phyloP scores from a whole-genome alignment of 2,797 vertebrate genomes.

The Enteromius radiatus region DNA sequence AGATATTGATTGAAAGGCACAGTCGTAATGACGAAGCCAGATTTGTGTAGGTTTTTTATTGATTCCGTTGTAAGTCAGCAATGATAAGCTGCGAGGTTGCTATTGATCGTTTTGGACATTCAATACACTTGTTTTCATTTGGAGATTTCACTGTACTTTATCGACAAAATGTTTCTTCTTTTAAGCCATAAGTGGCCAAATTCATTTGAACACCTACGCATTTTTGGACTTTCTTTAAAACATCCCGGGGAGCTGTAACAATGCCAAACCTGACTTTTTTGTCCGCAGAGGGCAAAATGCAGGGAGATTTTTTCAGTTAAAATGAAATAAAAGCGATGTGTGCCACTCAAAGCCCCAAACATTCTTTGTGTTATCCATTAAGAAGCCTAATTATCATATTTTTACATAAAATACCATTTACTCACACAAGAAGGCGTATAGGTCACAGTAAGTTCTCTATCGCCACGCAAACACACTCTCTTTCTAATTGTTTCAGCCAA shows the following conservation, averaged over 20 bases:
- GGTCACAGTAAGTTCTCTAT: slow-evolving; percentile 56
- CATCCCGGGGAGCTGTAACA: slow-evolving; percentile 43
- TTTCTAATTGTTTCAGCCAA: slow-evolving; percentile 85
- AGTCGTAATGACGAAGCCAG: slow-evolving; percentile 54
- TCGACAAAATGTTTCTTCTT: slow-evolving; percentile 51
- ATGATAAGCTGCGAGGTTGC: slow-evolving; percentile 59
- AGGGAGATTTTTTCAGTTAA: not conserved
- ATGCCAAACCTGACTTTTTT: slow-evolving; percentile 39
- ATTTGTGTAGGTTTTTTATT: slow-evolving; percentile 54
- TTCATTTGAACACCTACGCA: slow-evolving; percentile 22
- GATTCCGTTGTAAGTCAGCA: slow-evolving; percentile 58
- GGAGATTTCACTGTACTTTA: slow-evolving; percentile 48
- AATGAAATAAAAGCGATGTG: slow-evolving; percentile 55
- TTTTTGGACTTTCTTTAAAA: slow-evolving; percentile 50
- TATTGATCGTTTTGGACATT: slow-evolving; percentile 59
- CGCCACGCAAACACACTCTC: slow-evolving; percentile 78
- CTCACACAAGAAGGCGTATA: not conserved
- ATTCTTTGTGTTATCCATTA: not conserved
- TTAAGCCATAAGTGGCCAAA: slow-evolving; percentile 38
- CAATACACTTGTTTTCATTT: slow-evolving; percentile 55
- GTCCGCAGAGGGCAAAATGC: not conserved
- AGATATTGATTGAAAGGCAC: slow-evolving; percentile 52
- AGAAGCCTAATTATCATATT: not conserved
- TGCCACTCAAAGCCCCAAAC: slow-evolving; percentile 38
- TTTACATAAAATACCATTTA: slow-evolving; percentile 45